Evolutionary conservation across 2,113 vertebrate genomes (phyloP).

Genomic region (Ondatra zibethicus): DNA sequence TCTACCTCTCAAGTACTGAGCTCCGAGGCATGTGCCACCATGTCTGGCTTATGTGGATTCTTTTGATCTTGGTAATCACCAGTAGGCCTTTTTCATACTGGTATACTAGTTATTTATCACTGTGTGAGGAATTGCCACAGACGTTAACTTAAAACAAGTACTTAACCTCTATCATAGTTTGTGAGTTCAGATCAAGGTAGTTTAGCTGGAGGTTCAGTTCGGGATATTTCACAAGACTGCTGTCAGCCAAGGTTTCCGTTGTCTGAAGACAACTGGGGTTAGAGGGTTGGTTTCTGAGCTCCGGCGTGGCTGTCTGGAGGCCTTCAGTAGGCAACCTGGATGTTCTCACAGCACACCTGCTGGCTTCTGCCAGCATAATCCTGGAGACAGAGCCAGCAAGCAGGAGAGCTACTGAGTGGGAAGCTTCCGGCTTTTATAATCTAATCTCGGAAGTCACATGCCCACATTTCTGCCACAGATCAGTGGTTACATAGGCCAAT

Average conservation of each 20-base stretch:
- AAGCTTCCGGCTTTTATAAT: not conserved
- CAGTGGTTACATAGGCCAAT: not conserved
- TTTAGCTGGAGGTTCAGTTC: not conserved
- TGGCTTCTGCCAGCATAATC: not conserved
- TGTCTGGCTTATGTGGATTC: not conserved
- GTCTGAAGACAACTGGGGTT: fast-evolving
- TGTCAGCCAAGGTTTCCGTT: not conserved
- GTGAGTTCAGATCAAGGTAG: not conserved
- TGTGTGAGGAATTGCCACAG: not conserved
- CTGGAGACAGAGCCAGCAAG: not conserved
- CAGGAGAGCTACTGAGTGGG: not conserved
- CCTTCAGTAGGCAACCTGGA: not conserved
- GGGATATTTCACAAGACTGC: not conserved
- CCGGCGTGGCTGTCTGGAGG: not conserved
- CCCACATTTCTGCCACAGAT: not conserved
- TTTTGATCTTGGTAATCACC: not conserved
- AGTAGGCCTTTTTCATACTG: not conserved
- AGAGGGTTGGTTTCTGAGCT: not conserved
- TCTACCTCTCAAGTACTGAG: not conserved
- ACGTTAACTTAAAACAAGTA: not conserved
- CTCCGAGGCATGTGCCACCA: not conserved
- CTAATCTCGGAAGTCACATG: not conserved
- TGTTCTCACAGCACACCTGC: not conserved
- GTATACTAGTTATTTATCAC: not conserved
- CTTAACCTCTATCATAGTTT: not conserved